Conservation (phyloP, 1,140 invertebrate genomes). For the Drosophila triauraria region DNA sequence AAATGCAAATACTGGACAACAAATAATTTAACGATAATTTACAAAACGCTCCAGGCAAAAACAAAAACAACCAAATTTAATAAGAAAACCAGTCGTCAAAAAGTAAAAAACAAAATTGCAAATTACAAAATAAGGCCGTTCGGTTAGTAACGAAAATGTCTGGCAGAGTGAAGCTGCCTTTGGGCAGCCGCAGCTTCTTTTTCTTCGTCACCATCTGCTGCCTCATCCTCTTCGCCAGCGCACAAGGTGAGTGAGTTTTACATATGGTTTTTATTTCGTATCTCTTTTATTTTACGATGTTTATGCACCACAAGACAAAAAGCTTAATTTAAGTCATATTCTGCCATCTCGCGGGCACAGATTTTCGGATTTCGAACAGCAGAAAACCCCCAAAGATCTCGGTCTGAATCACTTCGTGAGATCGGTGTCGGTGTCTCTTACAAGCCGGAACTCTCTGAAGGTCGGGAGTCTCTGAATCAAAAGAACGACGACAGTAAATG, state of each 20-base stretch:
- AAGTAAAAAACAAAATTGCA: constrained; percentile 10
- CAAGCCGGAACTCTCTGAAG: constrained; percentile 73
- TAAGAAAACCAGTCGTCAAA: constrained; percentile 37
- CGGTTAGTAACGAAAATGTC: constrained; percentile 56
- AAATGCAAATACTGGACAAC: constrained; percentile 75
- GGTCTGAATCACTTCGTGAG: constrained; percentile 68
- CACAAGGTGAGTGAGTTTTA: constrained; percentile 83
- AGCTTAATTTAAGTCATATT: constrained; percentile 67
- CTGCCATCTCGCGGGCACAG: constrained; percentile 25
- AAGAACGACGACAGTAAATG: constrained; percentile 55
- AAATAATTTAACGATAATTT: constrained; percentile 78
- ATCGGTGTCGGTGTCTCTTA: constrained; percentile 50
- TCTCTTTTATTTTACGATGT: constrained; percentile 21
- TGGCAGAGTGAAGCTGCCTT: constrained; percentile 32
- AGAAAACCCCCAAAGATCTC: constrained; percentile 39
- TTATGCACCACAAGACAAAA: constrained; percentile 47
- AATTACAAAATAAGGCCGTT: constrained; percentile 54
- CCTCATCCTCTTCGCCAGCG: constrained; percentile 59
- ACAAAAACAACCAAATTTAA: constrained; percentile 43
- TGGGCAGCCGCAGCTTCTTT: constrained; percentile 33
- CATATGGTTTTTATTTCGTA: constrained; percentile 56
- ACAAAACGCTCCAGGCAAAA: constrained; percentile 59
- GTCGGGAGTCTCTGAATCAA: constrained; percentile 25
- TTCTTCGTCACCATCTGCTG: constrained; percentile 60
- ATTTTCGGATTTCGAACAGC: constrained; percentile 17